Evolutionary conservation across 2,797 vertebrate genomes (phyloP), one percentile per base, ranked within the genome.

Genomic region (Anolis apletophallus): DNA sequence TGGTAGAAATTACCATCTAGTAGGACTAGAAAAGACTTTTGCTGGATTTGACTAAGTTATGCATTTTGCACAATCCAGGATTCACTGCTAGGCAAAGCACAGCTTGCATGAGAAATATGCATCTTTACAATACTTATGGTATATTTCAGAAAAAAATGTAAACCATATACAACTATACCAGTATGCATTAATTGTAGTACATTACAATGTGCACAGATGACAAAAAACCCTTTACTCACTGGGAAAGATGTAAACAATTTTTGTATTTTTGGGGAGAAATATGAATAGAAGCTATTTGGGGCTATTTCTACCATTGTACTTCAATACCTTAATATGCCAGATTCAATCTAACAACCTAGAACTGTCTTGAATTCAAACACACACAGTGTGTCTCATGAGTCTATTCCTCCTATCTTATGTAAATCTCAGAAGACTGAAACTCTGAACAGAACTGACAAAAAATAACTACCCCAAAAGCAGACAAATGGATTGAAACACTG

Each of bases 401-500:
- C 29, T 82, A 11, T 72, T 52, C 71, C 83, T 85, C 91, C 90
- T 80, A 79, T 88, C 89, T 80, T 89, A 93, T 83, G 73, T 57
- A 90, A 74, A 67, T 88, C 77, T 86, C 54, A 88, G 40, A 73
- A 73, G 40, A 73, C 72, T 26, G 10, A 46, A 21, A 26, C 72
- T 73, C 72, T 46, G 72, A 73, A 87, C 88, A 91, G 76, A 88
- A 79, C 61, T 73, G 92, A 90, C 73, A 90, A 46, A 71, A 52
- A 92, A 83, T 88, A 92, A 85, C 72, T 90, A 83, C 85, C 78
- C 50, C 21, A 89, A 72, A 29, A 93, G 67, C 82, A 89, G 84
- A 79, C 82, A 85, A 52, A 75, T 74, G 75, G 52, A 81, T 88
- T 80, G 77, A 85, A 76, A 76, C 40, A 68, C 83, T n/a, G 52